phyloP scores from a whole-genome alignment of 1,140 invertebrate genomes.

The Cotesia vestalis region DNA sequence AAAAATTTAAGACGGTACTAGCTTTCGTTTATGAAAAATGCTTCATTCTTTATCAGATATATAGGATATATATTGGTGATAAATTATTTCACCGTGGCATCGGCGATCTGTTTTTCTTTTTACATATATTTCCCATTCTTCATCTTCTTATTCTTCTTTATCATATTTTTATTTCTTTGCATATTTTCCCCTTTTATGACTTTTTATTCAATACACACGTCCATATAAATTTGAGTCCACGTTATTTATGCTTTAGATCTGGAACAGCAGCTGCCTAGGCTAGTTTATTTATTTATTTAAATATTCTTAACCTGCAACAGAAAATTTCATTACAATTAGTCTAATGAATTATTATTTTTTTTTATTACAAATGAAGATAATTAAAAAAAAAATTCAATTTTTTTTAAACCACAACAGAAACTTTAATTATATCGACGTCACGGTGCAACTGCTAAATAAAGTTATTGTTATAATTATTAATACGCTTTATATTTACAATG shows the following conservation, averaged over 20 bases:
- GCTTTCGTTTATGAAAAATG: slow-evolving; percentile 32
- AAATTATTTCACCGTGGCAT: slow-evolving; percentile 34
- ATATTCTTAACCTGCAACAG: background rate
- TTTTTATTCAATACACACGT: background rate
- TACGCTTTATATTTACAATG: no score
- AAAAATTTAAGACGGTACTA: slow-evolving; percentile 34
- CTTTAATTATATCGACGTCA: no score
- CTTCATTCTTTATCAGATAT: slow-evolving; percentile 4
- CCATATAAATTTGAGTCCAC: no score
- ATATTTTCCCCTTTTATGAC: background rate
- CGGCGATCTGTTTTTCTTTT: slow-evolving; percentile 13
- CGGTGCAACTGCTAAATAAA: no score
- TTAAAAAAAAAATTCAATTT: no score
- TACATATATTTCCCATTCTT: no score
- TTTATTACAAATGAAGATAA: no score
- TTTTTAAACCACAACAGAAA: no score
- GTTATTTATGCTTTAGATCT: background rate
- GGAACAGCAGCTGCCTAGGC: background rate
- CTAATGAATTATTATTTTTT: no score
- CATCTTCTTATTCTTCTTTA: no score
- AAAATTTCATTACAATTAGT: no score
- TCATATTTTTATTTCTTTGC: slow-evolving; percentile 10
- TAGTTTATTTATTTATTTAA: slow-evolving; percentile 1
- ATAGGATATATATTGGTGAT: slow-evolving; percentile 35
- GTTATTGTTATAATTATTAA: no score